Conservation (phyloP, 1,140 invertebrate genomes). For the Scaptomyza montana region DNA sequence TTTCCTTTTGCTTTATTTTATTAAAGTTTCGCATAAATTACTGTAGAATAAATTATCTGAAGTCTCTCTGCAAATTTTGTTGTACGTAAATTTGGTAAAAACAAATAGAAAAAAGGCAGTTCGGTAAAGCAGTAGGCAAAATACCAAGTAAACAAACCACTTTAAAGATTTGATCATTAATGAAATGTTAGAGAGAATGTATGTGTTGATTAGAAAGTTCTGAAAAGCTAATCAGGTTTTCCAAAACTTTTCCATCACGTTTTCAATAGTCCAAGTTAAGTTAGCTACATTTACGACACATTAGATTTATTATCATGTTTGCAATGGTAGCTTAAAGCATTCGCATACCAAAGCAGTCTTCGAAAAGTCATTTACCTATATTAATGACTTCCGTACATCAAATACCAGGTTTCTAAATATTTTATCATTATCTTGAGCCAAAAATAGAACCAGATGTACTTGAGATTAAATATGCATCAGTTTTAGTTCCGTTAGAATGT, state of each 20-base stretch:
- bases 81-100: constrained; percentile 18
- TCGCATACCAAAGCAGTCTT: background rate
- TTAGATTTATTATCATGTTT: background rate
- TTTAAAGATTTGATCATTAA: background rate
- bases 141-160: constrained; percentile 14
- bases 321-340: background rate
- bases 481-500: constrained; percentile 8
- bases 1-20: constrained; percentile 52
- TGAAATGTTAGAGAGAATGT: background rate
- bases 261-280: background rate
- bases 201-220: constrained; percentile 23
- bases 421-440: constrained; percentile 13
- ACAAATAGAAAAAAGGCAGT: constrained; percentile 30
- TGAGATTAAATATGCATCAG: constrained; percentile 64
- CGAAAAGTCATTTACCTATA: constrained; percentile 40
- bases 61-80: constrained; percentile 53
- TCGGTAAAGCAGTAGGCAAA: constrained; percentile 15
- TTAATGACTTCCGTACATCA: constrained; percentile 62
- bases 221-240: background rate
- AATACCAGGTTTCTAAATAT: constrained; percentile 11
- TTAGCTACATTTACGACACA: background rate
- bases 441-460: constrained; percentile 55
- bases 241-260: background rate
- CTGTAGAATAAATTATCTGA: constrained; percentile 64
- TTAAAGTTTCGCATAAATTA: constrained; percentile 41